Percentiles rank a stretch among this genome's conserved stretches.
These are phyloP conservation scores for Varanus salvator DNA, from an alignment of 2,113 vertebrate species.

Conservation along the genomic window DNA sequence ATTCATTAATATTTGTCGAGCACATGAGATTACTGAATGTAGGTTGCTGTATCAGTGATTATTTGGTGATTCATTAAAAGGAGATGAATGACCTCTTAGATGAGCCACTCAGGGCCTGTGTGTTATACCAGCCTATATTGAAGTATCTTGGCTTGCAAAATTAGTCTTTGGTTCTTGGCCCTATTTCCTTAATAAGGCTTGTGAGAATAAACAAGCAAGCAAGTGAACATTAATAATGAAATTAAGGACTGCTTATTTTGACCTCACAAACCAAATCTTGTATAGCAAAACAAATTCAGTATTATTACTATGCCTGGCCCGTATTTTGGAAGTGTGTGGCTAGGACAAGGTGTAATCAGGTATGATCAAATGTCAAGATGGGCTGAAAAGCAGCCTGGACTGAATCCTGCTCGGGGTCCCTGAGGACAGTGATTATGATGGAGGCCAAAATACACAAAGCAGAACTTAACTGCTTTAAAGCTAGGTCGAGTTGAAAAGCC, in stretches of 20 bases:
- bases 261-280: not conserved
- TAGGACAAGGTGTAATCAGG: not conserved
- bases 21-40: not conserved
- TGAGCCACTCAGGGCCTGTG: fast-evolving
- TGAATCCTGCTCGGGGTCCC: not conserved
- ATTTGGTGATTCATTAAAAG: conserved; percentile 5
- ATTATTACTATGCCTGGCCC: not conserved
- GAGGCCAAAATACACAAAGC: not conserved
- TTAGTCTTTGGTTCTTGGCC: not conserved
- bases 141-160: conserved; percentile 15
- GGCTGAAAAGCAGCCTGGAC: not conserved
- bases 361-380: not conserved
- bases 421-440: not conserved
- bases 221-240: not conserved
- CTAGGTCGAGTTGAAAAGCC: not conserved
- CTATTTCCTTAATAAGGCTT: not conserved
- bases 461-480: not conserved
- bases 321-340: not conserved
- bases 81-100: not conserved
- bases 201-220: not conserved
- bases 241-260: not conserved
- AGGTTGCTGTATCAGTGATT: not conserved
- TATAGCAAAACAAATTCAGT: not conserved
- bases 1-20: conserved; percentile 31
- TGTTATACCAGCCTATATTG: not conserved